Conservation (phyloP, 2,797 vertebrate genomes). For the Trachurus trachurus region DNA sequence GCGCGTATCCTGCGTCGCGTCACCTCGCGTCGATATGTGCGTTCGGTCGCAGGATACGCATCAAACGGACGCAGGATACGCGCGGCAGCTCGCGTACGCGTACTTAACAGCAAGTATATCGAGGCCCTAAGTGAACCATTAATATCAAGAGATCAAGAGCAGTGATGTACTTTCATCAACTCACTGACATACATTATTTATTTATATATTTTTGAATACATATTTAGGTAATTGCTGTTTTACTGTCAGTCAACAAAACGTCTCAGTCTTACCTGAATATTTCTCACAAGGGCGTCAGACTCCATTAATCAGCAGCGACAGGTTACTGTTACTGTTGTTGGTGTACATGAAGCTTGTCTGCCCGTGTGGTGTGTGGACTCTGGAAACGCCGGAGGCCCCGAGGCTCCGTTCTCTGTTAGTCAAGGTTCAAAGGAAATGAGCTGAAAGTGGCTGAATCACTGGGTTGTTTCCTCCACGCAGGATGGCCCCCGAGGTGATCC, state of each 20-base stretch:
- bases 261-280: background rate
- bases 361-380: slow-evolving; percentile 11
- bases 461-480: slow-evolving; percentile 75
- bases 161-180: too few relatives aligned
- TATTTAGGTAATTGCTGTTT: background rate
- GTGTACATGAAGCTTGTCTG: slow-evolving; percentile 14
- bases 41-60: too few relatives aligned
- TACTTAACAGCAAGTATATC: too few relatives aligned
- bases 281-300: background rate
- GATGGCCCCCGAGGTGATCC: slow-evolving; percentile 97
- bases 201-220: background rate
- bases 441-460: slow-evolving; percentile 43
- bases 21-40: too few relatives aligned
- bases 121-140: background rate
- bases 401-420: slow-evolving; percentile 25
- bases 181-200: background rate
- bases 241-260: background rate
- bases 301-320: slow-evolving; percentile 9
- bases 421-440: slow-evolving; percentile 35
- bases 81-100: too few relatives aligned
- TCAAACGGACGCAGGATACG: too few relatives aligned
- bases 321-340: slow-evolving; percentile 12
- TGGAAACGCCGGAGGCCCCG: slow-evolving; percentile 14
- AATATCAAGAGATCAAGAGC: background rate
- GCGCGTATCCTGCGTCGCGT: too few relatives aligned